phyloP scores from a whole-genome alignment of 92 coral and sea anemone species.

The Meandrina meandrites region DNA sequence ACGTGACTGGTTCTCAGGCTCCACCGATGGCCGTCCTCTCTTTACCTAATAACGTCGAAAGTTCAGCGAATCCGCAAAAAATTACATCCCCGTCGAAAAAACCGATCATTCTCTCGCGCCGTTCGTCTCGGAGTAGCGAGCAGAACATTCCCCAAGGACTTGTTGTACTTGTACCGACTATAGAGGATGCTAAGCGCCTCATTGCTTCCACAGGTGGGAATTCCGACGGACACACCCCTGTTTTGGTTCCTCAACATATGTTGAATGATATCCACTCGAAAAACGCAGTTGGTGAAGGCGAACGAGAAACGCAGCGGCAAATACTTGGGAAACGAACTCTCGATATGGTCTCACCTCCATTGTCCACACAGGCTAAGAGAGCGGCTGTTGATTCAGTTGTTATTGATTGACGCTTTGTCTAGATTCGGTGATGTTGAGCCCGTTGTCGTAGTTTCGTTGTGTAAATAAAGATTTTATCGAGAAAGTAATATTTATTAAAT shows the following conservation, averaged over 20 bases:
- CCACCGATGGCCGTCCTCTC: constrained; percentile 40
- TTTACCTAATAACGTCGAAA: constrained; percentile 19
- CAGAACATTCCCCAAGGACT: constrained; percentile 82
- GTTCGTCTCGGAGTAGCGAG: constrained; percentile 55
- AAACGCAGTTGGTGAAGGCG: constrained; percentile 24
- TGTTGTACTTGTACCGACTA: constrained; percentile 89
- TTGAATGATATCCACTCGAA: constrained; percentile 45
- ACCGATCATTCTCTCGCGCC: constrained; percentile 83
- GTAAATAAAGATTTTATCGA: constrained; percentile 25
- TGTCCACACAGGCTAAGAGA: constrained; percentile 20
- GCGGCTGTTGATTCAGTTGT: constrained; percentile 41
- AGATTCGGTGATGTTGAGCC: not conserved
- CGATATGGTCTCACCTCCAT: constrained; percentile 30
- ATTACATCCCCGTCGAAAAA: constrained; percentile 52
- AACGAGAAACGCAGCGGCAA: constrained; percentile 13
- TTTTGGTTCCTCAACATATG: constrained; percentile 80
- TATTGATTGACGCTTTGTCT: constrained; percentile 8
- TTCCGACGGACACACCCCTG: constrained; percentile 73
- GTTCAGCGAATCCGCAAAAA: constrained; percentile 2
- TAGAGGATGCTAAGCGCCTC: constrained; percentile 86
- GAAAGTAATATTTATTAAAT: constrained; percentile 30
- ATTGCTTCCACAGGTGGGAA: constrained; percentile 78
- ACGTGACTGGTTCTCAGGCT: constrained; percentile 35
- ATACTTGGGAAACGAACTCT: constrained; percentile 9
- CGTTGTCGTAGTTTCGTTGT: not conserved